Percentiles rank a stretch among this genome's conserved stretches.
phyloP scores from a whole-genome alignment of 2,113 vertebrate species.

The Theropithecus gelada region DNA sequence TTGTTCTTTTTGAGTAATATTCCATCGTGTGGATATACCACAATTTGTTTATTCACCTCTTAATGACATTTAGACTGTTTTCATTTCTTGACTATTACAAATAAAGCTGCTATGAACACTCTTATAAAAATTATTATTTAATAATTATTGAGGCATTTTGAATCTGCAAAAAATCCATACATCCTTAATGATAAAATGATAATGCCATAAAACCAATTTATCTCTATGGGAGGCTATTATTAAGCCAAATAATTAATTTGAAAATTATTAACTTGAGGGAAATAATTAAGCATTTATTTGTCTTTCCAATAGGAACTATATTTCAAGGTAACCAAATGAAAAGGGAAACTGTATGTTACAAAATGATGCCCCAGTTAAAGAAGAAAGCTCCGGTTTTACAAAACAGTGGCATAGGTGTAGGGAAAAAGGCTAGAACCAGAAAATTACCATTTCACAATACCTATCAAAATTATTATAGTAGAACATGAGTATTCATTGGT shows the following conservation, averaged over 20 bases:
- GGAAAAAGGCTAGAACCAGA: neutral
- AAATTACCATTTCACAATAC: constrained; percentile 27
- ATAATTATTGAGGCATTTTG: neutral
- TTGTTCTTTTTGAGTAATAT: too few relatives aligned
- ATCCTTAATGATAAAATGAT: neutral
- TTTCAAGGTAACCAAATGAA: neutral
- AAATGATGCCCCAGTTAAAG: neutral
- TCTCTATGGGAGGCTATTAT: neutral
- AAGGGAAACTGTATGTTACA: neutral
- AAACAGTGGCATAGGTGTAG: neutral
- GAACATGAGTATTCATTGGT: neutral
- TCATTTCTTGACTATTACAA: too few relatives aligned
- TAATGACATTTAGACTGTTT: too few relatives aligned
- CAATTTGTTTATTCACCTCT: too few relatives aligned
- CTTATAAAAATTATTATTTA: neutral
- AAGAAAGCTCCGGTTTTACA: neutral
- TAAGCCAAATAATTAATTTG: neutral
- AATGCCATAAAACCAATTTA: neutral
- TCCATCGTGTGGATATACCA: too few relatives aligned
- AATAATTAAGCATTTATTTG: neutral
- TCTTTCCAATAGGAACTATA: neutral
- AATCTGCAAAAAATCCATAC: neutral
- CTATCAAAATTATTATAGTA: neutral
- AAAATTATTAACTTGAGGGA: neutral
- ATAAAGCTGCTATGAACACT: too few relatives aligned